Conservation (phyloP, 1,140 invertebrate genomes). For the Temnothorax longispinosus region DNA sequence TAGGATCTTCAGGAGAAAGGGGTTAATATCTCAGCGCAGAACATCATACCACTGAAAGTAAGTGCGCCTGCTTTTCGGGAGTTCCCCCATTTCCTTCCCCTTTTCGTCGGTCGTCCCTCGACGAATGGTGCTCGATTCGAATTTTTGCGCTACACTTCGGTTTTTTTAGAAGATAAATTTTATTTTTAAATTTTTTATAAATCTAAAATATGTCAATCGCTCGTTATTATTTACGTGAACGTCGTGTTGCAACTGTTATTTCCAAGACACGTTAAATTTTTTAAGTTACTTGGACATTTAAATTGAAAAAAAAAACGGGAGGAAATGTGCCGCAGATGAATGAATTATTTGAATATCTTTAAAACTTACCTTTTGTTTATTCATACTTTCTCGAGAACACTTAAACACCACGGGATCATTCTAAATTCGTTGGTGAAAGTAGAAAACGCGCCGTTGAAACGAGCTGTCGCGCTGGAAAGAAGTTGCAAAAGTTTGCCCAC, state of each 20-base stretch:
- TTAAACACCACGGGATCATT: background rate
- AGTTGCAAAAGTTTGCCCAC: conserved; percentile 48
- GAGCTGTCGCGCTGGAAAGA: conserved; percentile 40
- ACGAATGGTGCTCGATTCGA: conserved; percentile 48
- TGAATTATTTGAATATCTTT: background rate
- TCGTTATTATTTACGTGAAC: background rate
- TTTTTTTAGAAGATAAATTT: background rate
- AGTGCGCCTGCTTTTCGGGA: conserved; percentile 85
- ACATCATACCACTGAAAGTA: conserved; percentile 96
- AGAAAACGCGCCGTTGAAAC: conserved; percentile 29
- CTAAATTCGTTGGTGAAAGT: conserved; percentile 19
- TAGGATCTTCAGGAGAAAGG: conserved; percentile 95
- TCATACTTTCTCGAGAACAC: background rate
- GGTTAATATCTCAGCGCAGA: conserved; percentile 95
- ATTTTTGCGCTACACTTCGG: background rate
- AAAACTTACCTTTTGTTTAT: conserved; percentile 3
- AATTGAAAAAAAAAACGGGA: background rate
- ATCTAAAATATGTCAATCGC: background rate
- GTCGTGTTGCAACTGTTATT: background rate
- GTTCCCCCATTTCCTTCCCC: conserved; percentile 39
- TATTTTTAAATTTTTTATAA: background rate
- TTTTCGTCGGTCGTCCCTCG: conserved; percentile 56
- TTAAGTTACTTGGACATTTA: background rate
- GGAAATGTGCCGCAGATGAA: background rate
- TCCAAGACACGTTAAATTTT: background rate